phyloP scores from a whole-genome alignment of 2,797 vertebrate species.

The Lindbergichthys nudifrons region DNA sequence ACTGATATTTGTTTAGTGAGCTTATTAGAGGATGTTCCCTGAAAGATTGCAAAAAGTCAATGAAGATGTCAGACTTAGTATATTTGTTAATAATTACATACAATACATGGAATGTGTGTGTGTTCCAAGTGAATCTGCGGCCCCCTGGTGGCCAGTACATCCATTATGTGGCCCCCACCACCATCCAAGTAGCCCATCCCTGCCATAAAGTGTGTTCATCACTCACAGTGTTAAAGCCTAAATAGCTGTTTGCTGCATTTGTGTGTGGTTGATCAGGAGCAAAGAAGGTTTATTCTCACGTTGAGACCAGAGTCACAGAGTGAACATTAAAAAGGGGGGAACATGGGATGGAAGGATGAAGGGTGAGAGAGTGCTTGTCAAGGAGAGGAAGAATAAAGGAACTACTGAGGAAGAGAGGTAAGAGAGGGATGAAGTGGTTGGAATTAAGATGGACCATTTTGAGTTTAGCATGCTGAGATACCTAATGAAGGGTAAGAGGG shows the following conservation, averaged over 20 bases:
- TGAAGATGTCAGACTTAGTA: too few species aligned
- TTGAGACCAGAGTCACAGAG: constrained; percentile 37
- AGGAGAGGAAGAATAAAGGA: constrained; percentile 6
- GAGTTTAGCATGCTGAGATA: constrained; percentile 67
- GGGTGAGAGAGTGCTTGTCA: not conserved
- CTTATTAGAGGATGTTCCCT: too few species aligned
- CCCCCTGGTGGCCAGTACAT: too few species aligned
- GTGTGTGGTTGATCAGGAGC: constrained; percentile 40
- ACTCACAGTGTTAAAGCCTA: not conserved
- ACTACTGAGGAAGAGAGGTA: constrained; percentile 18
- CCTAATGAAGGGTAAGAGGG: constrained; percentile 64
- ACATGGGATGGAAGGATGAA: constrained; percentile 15
- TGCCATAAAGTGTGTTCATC: not conserved
- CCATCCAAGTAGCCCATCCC: too few species aligned
- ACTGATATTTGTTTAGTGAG: too few species aligned
- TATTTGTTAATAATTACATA: too few species aligned
- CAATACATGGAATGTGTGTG: too few species aligned
- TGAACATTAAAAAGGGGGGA: constrained; percentile 34
- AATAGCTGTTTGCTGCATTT: not conserved
- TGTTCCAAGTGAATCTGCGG: too few species aligned
- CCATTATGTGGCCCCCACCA: too few species aligned
- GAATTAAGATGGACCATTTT: constrained; percentile 55
- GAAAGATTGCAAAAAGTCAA: too few species aligned
- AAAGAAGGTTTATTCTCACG: constrained; percentile 44
- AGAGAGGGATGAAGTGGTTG: constrained; percentile 12